phyloP scores from a whole-genome alignment of 2,888 invertebrate species.

The Ormyrus labotus region DNA sequence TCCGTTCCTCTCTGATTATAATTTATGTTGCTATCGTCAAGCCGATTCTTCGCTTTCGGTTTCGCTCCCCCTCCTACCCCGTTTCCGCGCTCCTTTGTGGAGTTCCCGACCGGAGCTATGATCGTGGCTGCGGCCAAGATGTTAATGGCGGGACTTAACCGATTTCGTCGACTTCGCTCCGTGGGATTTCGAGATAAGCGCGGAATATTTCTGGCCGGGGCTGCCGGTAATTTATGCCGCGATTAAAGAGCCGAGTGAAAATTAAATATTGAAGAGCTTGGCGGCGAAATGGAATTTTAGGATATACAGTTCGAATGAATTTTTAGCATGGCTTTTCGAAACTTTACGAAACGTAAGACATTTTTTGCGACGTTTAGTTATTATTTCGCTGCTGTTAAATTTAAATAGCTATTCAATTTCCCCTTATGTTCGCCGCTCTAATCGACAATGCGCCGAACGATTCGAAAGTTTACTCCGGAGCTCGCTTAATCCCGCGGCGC shows the following conservation, averaged over 20 bases:
- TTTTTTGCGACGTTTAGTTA: too few relatives aligned
- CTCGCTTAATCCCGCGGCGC: too few relatives aligned
- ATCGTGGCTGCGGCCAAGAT: not conserved
- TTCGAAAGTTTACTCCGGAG: too few relatives aligned
- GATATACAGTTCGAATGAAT: too few relatives aligned
- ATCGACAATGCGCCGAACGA: too few relatives aligned
- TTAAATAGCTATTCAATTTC: too few relatives aligned
- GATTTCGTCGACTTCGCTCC: slow-evolving; percentile 20
- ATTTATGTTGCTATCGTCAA: slow-evolving; percentile 65
- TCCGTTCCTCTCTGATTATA: slow-evolving; percentile 69
- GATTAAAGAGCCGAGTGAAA: not conserved
- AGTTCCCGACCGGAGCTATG: not conserved
- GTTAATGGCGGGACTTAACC: slow-evolving; percentile 15
- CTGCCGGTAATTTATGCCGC: not conserved
- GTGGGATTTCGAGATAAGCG: slow-evolving; percentile 6
- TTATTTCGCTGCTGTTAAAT: too few relatives aligned
- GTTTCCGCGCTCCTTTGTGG: not conserved
- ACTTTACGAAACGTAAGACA: too few relatives aligned
- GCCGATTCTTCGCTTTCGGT: not conserved
- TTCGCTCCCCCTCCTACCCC: not conserved
- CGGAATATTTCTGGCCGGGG: not conserved
- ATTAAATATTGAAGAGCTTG: not conserved
- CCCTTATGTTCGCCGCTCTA: too few relatives aligned
- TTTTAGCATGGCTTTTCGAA: too few relatives aligned
- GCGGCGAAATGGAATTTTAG: not conserved